Evolutionary conservation across 2,888 invertebrate species (phyloP), one percentile per base, ranked within the genome.

Genomic region (Temnothorax rugatulus): DNA sequence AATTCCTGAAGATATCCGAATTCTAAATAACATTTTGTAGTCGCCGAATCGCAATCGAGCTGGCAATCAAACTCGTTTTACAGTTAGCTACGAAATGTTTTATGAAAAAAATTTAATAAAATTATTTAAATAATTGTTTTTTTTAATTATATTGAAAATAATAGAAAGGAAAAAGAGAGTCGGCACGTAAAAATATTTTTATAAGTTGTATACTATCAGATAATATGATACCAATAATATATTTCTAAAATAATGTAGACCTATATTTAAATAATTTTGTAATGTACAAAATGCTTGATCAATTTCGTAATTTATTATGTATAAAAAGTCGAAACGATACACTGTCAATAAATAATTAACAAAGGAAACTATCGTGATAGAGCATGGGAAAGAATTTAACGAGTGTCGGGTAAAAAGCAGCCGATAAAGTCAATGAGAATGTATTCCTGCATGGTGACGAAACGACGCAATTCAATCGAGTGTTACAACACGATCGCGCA

Each of bases 401-500:
- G 7, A 50, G 5, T 25, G 13, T 44, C 29, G 34, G 15, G 13
- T 68, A 47, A 25, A 81, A 79, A 68, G 41, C 57, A 57, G 15
- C 2, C 29, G 15, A 69, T 34, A 34, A 38, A 69, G 34, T 69
- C 69, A 69, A 47, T 57, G 41, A 77, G 41, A 77, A 52, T 29
- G 34, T 47, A 57, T 64, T 52, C 25, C 21, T 38, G 29, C 29
- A 4, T 29, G 25, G 11, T 41, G 25, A 18, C 38, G 52, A 66
- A 52, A 66, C 34, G 69, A 47, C 21, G 34, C 18, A 21, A 79
- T 54, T 41, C 52, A 25, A 52, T 2, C 52, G 52, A 52, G 64
- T 64, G 66, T 77, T 77, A 66, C 25, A 64, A 64, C 64, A 41
- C 52, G 59, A 59, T 59, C 54, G 59, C 18, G 38, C n/a, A 59